phyloP scores from a whole-genome alignment of 2,888 invertebrate genomes.

The Apamea sordens region DNA sequence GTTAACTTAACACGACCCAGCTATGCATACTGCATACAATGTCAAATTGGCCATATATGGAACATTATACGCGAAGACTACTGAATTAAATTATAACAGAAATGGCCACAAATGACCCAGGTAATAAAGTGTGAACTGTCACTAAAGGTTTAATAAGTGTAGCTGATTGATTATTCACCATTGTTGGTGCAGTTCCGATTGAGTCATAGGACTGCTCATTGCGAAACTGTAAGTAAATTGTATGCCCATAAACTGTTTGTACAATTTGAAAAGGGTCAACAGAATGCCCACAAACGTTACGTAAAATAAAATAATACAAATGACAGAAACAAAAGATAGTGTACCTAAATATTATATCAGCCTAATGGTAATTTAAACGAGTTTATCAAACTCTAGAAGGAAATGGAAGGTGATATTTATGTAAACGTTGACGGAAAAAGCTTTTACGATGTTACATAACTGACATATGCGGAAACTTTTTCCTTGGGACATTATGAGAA shows the following conservation, averaged over 20 bases:
- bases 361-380: slow-evolving; percentile 3
- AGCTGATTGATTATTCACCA: slow-evolving; percentile 43
- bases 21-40: slow-evolving; percentile 26
- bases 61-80: not conserved
- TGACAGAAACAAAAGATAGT: not conserved
- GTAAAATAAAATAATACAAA: slow-evolving; percentile 16
- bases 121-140: slow-evolving; percentile 12
- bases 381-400: slow-evolving; percentile 14
- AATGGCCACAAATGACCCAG: not conserved
- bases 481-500: not conserved
- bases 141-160: slow-evolving; percentile 27
- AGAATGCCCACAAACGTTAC: slow-evolving; percentile 11
- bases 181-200: slow-evolving; percentile 49
- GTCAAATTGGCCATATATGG: not conserved
- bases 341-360: slow-evolving; percentile 25
- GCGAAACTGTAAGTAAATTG: slow-evolving; percentile 41
- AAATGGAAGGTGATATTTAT: slow-evolving; percentile 31
- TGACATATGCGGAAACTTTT: slow-evolving; percentile 10
- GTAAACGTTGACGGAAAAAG: slow-evolving; percentile 23
- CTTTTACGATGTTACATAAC: slow-evolving; percentile 22
- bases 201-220: slow-evolving; percentile 55
- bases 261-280: slow-evolving; percentile 5
- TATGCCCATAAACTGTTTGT: not conserved
- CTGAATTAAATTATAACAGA: not conserved
- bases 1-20: slow-evolving; percentile 15